phyloP scores from a whole-genome alignment of 1,140 invertebrate genomes.

The Subanguina moxae region DNA sequence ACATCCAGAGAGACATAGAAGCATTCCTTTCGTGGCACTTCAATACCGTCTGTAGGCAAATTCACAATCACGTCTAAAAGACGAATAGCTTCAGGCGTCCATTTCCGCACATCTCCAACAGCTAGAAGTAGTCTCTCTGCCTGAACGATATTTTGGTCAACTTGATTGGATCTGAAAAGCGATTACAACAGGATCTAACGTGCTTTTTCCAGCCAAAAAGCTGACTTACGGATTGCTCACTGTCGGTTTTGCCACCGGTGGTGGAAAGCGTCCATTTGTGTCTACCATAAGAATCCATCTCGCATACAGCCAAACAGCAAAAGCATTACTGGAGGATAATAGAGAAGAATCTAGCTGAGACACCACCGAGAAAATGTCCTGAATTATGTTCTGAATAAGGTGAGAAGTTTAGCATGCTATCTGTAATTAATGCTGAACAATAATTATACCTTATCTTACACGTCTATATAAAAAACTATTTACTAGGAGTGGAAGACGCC shows the following conservation, averaged over 20 bases:
- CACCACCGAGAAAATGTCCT: neutral
- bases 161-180: neutral
- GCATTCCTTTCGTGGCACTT: slow-evolving; percentile 20
- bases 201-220: no score
- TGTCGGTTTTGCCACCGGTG: slow-evolving; percentile 18
- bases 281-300: slow-evolving; percentile 31
- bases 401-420: no score
- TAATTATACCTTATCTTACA: no score
- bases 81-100: slow-evolving; percentile 13
- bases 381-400: neutral
- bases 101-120: slow-evolving; percentile 8
- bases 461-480: no score
- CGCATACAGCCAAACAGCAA: slow-evolving; percentile 22
- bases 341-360: neutral
- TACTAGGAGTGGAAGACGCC: no score
- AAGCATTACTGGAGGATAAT: neutral
- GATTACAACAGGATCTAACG: no score
- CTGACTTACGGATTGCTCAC: slow-evolving; percentile 35
- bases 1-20: slow-evolving; percentile 17
- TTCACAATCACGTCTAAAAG: slow-evolving; percentile 8
- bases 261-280: slow-evolving; percentile 24
- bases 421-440: no score
- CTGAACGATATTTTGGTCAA: slow-evolving; percentile 18
- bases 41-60: neutral
- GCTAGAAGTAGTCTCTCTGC: slow-evolving; percentile 19